These are phyloP conservation scores for Hippopotamyrus pictus DNA, from an alignment of 2,797 vertebrate species.

Conservation along the genomic window DNA sequence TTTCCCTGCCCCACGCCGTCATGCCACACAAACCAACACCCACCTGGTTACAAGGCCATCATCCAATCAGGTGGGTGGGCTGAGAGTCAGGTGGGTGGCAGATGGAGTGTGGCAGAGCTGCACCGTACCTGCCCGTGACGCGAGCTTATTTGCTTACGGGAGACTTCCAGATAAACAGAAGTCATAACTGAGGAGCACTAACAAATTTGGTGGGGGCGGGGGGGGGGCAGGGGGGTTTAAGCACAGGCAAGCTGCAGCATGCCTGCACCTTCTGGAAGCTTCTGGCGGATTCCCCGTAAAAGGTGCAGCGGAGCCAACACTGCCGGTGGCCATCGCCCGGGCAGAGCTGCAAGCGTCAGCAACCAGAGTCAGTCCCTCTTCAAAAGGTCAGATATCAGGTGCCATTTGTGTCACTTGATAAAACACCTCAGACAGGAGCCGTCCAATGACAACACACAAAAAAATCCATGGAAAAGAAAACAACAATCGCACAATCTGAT, in stretches of 20 bases:
- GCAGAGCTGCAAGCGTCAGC: not conserved
- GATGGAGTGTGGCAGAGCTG: not conserved
- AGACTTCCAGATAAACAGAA: not conserved
- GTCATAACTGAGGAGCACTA: not conserved
- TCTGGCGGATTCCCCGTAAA: not conserved
- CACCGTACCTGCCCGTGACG: not conserved
- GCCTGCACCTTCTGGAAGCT: not conserved
- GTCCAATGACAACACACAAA: not conserved
- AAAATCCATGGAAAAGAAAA: not conserved
- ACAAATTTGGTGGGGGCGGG: not conserved
- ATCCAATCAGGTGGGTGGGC: not conserved
- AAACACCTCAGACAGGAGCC: not conserved
- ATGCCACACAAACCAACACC: not conserved
- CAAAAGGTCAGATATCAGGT: conserved; percentile 69
- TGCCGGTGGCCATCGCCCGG: not conserved
- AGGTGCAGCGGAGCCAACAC: not conserved
- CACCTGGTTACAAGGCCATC: not conserved
- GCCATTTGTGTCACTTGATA: conserved; percentile 38
- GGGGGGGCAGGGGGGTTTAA: not conserved
- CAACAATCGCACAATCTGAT: not conserved
- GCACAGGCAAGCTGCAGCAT: not conserved
- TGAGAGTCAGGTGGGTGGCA: not conserved
- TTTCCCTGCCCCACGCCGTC: not conserved
- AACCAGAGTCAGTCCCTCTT: conserved; percentile 35
- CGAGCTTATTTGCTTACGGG: not conserved